Conservation (phyloP, 2,888 invertebrate genomes). For the Arenicola marina region DNA sequence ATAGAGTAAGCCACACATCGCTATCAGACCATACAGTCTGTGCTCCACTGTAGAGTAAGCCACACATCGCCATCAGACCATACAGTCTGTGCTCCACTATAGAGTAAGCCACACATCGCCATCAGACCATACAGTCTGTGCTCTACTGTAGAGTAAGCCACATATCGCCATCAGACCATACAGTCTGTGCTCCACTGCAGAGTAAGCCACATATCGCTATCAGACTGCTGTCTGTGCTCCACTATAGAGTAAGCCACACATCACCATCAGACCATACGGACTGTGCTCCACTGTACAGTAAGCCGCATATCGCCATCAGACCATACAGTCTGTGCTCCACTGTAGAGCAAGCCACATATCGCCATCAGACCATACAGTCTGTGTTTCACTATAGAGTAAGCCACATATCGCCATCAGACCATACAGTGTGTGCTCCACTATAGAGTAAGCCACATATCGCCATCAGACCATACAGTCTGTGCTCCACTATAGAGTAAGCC, state of each 20-base stretch:
- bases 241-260: constrained; percentile 25
- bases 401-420: constrained; percentile 20
- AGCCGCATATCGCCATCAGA: constrained; percentile 16
- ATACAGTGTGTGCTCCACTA: constrained; percentile 20
- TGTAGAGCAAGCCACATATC: constrained; percentile 23
- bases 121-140: constrained; percentile 24
- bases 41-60: constrained; percentile 27
- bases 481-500: constrained; percentile 27
- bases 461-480: constrained; percentile 22
- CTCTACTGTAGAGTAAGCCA: constrained; percentile 25
- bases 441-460: constrained; percentile 25
- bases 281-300: constrained; percentile 27
- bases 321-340: constrained; percentile 25
- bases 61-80: constrained; percentile 19
- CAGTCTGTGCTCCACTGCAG: constrained; percentile 21
- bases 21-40: constrained; percentile 23
- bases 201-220: constrained; percentile 23
- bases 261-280: constrained; percentile 22
- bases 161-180: constrained; percentile 23
- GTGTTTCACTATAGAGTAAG: constrained; percentile 26
- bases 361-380: constrained; percentile 24
- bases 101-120: constrained; percentile 23
- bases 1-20: constrained; percentile 25
- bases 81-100: constrained; percentile 23
- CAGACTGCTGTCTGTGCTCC: constrained; percentile 22